Evolutionary conservation across 2,113 vertebrate genomes (phyloP), one percentile per base, ranked within the genome.

Genomic region (Lonchura striata): DNA sequence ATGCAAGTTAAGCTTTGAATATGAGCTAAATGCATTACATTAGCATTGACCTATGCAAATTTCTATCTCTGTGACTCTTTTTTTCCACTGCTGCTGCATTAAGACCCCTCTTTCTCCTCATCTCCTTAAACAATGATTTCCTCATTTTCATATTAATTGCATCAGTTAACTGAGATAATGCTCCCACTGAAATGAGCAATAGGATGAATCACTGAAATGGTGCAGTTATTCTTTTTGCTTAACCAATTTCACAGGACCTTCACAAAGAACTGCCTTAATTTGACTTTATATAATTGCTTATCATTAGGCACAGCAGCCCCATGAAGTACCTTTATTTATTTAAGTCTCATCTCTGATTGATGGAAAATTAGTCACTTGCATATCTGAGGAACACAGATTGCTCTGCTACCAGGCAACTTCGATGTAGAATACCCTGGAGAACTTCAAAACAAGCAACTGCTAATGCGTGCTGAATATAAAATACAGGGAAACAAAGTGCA

Each of bases 71-170:
- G 90, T 81, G 94, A 96, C 93, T 97, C 96, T 92, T 72, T 87
- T 96, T 96, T 97, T 97, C 96, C 80, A 86, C 84, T 23, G 63
- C 91, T 83, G 94, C 96, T 14, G 88, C 96, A 97, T 97, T 95
- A 96, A 85, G 57, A 91, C 86, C 96, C 93, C 96, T 96, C 96
- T 97, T 85, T 88, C 87, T 97, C 96, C 96, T 98, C 97, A 97
- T 98, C 98, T 98, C 95, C 94, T 98, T 98, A 98, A 98, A 98
- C 98, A 98, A 98, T 98, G 97, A 98, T 98, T 98, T 98, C 95
- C 97, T 98, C 98, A 98, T 98, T 98, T 98, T 98, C 98, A 98
- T 98, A 98, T 98, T 98, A 98, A 98, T 98, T 98, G 98, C 98
- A 98, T 98, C 98, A 98, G 98, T 98, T 98, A 98, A 97, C 97